These are phyloP conservation scores for Stichopus chloronotus DNA, from an alignment of 35 echinoderm and acorn worm species.

Conservation along the genomic window DNA sequence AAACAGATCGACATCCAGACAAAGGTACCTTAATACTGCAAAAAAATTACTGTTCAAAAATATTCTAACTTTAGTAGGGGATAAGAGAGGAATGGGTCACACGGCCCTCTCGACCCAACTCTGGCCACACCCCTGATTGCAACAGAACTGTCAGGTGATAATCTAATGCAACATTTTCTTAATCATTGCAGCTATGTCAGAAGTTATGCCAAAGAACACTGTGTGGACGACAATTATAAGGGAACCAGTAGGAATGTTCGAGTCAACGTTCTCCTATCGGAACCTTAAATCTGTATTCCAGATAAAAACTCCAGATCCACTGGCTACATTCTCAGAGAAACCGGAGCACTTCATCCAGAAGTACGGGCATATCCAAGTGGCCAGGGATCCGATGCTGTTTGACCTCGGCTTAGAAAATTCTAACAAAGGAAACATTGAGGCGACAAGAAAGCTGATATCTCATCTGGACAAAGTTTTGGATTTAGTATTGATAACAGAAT, in stretches of 20 bases:
- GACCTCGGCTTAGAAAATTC: constrained; percentile 68
- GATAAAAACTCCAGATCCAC: constrained; percentile 5
- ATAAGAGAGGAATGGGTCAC: no score
- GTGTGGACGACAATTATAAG: constrained; percentile 77
- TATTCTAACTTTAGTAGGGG: no score
- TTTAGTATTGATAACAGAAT: constrained; percentile 89
- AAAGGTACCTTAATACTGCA: no score
- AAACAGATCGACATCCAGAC: no score
- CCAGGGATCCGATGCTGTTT: constrained; percentile 81
- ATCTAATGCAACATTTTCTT: background rate
- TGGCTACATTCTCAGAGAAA: constrained; percentile 67
- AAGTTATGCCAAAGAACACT: constrained; percentile 71
- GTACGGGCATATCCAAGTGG: background rate
- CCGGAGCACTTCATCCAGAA: constrained; percentile 38
- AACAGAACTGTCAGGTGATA: no score
- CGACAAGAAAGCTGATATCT: constrained; percentile 55
- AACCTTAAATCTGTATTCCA: constrained; percentile 12
- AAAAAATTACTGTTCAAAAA: no score
- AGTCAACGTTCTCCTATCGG: constrained; percentile 74
- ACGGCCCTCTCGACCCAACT: no score
- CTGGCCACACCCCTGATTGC: no score
- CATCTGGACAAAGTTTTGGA: constrained; percentile 64
- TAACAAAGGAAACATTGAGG: background rate
- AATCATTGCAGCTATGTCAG: constrained; percentile 49
- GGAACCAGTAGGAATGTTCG: constrained; percentile 78